Evolutionary conservation across 1,140 invertebrate species (phyloP).

Genomic region (Popillia japonica): DNA sequence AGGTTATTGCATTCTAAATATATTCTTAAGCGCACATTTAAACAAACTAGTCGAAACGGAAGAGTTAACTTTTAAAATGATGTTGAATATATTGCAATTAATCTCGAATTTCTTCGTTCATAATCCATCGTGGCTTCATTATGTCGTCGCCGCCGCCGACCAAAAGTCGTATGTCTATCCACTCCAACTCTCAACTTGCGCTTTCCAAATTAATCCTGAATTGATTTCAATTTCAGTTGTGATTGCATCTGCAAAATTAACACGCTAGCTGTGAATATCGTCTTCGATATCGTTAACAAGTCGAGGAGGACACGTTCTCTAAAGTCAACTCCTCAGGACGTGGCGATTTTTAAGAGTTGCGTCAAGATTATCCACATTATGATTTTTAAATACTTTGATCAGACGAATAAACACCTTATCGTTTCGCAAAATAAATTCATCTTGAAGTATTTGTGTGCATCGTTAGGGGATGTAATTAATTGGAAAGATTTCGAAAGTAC

Average conservation of each 20-base stretch:
- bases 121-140: not conserved
- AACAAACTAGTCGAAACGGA: not conserved
- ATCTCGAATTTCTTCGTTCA: not conserved
- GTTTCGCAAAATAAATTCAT: conserved; percentile 37
- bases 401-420: conserved; percentile 22
- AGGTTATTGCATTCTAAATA: not conserved
- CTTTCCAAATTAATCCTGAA: not conserved
- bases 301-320: not conserved
- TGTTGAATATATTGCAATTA: not conserved
- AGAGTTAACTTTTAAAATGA: not conserved
- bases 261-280: not conserved
- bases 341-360: not conserved
- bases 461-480: not conserved
- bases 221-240: not conserved
- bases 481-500: not conserved
- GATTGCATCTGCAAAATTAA: conserved; percentile 3
- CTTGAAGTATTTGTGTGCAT: conserved; percentile 1
- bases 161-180: too few species aligned
- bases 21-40: not conserved
- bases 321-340: not conserved
- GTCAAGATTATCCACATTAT: conserved; percentile 20
- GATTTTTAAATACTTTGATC: conserved; percentile 29
- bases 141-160: too few species aligned
- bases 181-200: too few species aligned
- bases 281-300: not conserved